Percentiles rank a stretch among this genome's conserved stretches.
Conservation (phyloP, 2,113 vertebrate species). For the Nanorana parkeri region DNA sequence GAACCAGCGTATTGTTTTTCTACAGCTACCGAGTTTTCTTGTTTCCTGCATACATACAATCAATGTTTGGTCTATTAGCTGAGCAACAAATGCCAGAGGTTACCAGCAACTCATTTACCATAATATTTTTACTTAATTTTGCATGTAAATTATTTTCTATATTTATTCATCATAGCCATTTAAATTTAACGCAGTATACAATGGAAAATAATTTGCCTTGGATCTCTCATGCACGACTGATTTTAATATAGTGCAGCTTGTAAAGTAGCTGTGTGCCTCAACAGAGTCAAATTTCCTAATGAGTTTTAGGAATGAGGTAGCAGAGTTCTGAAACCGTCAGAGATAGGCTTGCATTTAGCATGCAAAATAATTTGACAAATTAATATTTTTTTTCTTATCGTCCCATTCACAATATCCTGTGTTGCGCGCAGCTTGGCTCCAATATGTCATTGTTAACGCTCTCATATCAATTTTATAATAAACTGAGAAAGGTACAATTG, state of each 20-base stretch:
- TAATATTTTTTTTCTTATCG: conserved; percentile 28
- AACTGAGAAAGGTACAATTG: background rate
- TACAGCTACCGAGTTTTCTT: too few species aligned
- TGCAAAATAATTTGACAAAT: conserved; percentile 23
- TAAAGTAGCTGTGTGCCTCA: background rate
- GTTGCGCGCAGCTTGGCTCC: conserved; percentile 1
- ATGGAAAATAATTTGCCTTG: conserved; percentile 13
- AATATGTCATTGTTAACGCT: conserved; percentile 30
- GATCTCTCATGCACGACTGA: conserved; percentile 27
- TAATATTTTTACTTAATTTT: conserved; percentile 10
- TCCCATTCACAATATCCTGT: conserved; percentile 36
- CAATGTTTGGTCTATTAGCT: background rate
- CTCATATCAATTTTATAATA: conserved; percentile 19
- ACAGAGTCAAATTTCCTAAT: conserved; percentile 24
- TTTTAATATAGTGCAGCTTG: conserved; percentile 32
- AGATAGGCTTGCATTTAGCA: conserved; percentile 7
- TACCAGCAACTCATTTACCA: background rate
- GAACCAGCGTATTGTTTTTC: too few species aligned
- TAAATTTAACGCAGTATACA: conserved; percentile 13
- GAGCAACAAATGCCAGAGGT: background rate
- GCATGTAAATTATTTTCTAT: conserved; percentile 19
- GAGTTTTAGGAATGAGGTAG: conserved; percentile 19
- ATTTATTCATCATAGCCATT: conserved; percentile 22
- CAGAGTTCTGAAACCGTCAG: conserved; percentile 22
- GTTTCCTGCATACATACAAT: too few species aligned